A percentile compares a stretch with the other conserved stretches of the same genome.
phyloP scores from a whole-genome alignment of 2,888 invertebrate genomes.

The Ernsta delagoae region DNA sequence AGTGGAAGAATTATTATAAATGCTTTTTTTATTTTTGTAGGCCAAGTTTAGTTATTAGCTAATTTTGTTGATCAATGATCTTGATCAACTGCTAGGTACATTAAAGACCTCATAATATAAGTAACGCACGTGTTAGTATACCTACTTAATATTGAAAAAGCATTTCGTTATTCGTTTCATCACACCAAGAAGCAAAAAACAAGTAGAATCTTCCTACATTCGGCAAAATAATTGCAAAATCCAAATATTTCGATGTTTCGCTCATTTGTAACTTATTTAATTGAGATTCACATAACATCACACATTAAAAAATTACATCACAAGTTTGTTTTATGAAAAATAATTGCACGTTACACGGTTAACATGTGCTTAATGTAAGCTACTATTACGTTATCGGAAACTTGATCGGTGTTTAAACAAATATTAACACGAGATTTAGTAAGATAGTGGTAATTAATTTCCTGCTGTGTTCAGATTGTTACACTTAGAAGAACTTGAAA shows the following conservation, averaged over 20 bases:
- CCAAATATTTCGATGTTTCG: constrained; percentile 1
- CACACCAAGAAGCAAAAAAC: constrained; percentile 4
- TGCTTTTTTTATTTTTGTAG: no score
- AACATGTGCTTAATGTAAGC: not conserved
- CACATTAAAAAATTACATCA: constrained; percentile 10
- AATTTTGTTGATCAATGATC: no score
- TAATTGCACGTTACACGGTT: constrained; percentile 11
- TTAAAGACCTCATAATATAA: no score
- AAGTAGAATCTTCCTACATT: constrained; percentile 9
- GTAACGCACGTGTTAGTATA: no score
- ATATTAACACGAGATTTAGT: constrained; percentile 7
- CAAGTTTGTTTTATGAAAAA: constrained; percentile 11
- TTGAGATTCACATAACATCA: constrained; percentile 16
- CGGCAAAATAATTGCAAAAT: constrained; percentile 21
- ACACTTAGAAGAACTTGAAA: no score
- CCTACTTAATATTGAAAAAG: no score
- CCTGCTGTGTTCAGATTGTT: no score
- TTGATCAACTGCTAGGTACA: no score
- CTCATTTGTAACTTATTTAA: constrained; percentile 9
- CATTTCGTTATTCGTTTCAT: no score
- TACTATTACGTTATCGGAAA: constrained; percentile 21
- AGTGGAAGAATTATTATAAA: no score
- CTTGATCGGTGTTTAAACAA: constrained; percentile 15
- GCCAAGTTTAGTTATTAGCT: no score
- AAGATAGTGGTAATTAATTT: constrained; percentile 6